Evolutionary conservation across 2,113 vertebrate species (phyloP), one percentile per base, ranked within the genome.

Genomic region (Oncorhynchus gorbuscha): DNA sequence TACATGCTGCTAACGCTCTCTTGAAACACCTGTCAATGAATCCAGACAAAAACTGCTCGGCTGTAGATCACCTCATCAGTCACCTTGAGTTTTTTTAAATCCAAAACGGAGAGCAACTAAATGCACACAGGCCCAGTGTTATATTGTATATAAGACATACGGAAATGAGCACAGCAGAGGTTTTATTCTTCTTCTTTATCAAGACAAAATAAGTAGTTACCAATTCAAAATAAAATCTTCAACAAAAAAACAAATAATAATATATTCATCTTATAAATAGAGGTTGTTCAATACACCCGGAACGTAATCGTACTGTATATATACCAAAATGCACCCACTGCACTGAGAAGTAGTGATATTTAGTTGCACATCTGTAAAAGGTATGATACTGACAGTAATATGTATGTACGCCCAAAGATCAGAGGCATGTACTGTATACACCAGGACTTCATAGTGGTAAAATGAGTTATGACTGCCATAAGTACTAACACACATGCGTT

Each of bases 401-500:
- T 69, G 70, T 86, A 76, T 73, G 79, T 86, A 76, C 73, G 76
- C 68, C 69, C 78, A 73, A 76, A 83, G 66, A 82, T 77, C 79
- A 82, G 77, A 71, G 76, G 73, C 81, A 81, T 80, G 78, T 48
- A 66, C 73, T 71, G 64, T 55, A 69, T 84, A 75, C 74, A 62
- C 76, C 39, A 82, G 82, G 66, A 84, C 76, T 78, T 85, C 78
- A 77, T 78, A 83, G 84, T 77, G 81, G 59, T 24, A 5, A 55
- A 70, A 79, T 49, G 61, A 79, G 69, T 75, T 74, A 85, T 79
- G 73, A 75, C 81, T 85, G 86, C 81, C 85, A 85, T 82, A 81
- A 81, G 67, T 84, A 90, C 89, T 89, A 91, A 88, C 82, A 87
- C 73, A 91, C 93, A 93, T 94, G 93, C 92, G 65, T 86, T 88